A percentile compares a stretch with the other conserved stretches of the same genome.
These are phyloP conservation scores for Pachyseris speciosa DNA, from an alignment of 64 coral and sea anemone species.

Conservation along the genomic window DNA sequence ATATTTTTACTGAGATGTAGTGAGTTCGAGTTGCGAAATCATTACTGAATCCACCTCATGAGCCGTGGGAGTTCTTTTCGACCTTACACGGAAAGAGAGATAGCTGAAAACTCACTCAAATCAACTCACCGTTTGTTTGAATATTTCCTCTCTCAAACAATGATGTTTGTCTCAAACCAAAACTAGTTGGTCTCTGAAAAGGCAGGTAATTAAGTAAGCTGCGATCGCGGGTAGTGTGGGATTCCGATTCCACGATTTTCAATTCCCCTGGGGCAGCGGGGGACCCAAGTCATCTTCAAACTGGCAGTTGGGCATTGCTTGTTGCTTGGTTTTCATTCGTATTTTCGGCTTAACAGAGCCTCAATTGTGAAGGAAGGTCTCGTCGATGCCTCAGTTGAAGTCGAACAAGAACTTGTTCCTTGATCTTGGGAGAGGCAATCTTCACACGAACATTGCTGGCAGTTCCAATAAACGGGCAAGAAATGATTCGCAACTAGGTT, in stretches of 20 bases:
- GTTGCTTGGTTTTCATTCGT: background rate
- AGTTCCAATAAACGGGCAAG: conserved; percentile 26
- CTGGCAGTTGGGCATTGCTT: background rate
- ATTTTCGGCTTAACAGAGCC: background rate
- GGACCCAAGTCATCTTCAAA: background rate
- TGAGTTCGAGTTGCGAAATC: no score
- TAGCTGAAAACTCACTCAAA: no score
- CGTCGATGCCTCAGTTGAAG: background rate
- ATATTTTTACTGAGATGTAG: no score
- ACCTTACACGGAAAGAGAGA: no score
- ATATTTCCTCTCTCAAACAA: conserved; percentile 16
- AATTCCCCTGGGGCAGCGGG: background rate
- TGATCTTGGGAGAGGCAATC: background rate
- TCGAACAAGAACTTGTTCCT: background rate
- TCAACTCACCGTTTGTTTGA: background rate
- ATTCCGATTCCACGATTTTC: background rate
- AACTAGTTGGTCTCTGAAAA: background rate
- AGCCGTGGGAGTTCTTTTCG: no score
- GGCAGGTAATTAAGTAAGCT: background rate
- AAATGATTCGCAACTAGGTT: background rate
- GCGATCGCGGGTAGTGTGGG: background rate
- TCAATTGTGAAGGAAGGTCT: conserved; percentile 27
- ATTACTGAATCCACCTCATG: no score
- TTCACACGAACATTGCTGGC: conserved; percentile 3
- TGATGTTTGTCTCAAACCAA: background rate